Conservation (phyloP, 2,113 vertebrate species). For the Zosterops japonicus region DNA sequence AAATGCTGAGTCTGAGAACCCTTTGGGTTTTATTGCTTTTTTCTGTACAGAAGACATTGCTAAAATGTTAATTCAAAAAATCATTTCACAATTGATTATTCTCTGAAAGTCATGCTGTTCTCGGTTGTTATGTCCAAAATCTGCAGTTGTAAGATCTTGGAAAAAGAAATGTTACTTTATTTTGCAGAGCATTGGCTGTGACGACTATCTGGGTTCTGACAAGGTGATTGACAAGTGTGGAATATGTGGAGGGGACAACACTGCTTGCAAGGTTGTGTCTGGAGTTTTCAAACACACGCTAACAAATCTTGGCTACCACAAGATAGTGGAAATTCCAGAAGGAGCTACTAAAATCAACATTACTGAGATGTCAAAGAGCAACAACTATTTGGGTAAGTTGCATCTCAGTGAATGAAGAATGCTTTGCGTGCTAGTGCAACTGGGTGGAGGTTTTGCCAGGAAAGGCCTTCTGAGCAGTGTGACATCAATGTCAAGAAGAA, state of each 20-base stretch:
- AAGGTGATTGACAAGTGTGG: slow-evolving; percentile 91
- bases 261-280: slow-evolving; percentile 87
- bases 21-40: neutral
- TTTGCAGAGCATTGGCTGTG: slow-evolving; percentile 89
- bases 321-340: slow-evolving; percentile 94
- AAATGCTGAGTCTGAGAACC: neutral
- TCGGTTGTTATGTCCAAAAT: neutral
- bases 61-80: neutral
- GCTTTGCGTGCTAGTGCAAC: neutral
- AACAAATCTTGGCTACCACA: slow-evolving; percentile 92
- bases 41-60: neutral
- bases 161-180: slow-evolving; percentile 23
- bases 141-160: neutral
- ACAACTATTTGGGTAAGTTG: slow-evolving; percentile 93
- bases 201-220: slow-evolving; percentile 89
- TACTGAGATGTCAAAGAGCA: slow-evolving; percentile 95
- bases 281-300: slow-evolving; percentile 90
- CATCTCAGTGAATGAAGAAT: neutral
- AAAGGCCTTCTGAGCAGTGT: neutral
- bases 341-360: slow-evolving; percentile 97
- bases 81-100: neutral
- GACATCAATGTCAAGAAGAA: neutral
- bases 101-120: neutral
- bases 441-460: neutral
- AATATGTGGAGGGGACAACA: slow-evolving; percentile 91